Conservation (phyloP, 1,140 invertebrate species). For the Rhyacophila brunnea region DNA sequence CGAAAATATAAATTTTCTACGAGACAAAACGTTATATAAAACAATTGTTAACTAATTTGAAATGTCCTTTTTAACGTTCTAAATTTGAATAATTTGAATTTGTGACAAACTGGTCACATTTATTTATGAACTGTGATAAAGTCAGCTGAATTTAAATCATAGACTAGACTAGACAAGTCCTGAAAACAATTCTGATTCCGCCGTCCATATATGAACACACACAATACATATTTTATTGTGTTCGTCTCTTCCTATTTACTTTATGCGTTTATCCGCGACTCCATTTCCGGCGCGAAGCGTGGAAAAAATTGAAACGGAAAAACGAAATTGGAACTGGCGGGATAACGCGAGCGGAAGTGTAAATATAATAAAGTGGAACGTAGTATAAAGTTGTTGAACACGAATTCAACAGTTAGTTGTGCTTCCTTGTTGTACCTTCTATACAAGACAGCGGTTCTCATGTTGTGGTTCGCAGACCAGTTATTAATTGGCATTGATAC, state of each 20-base stretch:
- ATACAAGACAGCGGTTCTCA: not conserved
- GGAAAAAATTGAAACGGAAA: slow-evolving; percentile 26
- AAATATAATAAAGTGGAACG: slow-evolving; percentile 13
- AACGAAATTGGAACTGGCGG: slow-evolving; percentile 9
- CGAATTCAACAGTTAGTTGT: slow-evolving; percentile 22
- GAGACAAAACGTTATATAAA: too few relatives aligned
- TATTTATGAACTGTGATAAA: too few relatives aligned
- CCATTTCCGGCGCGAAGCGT: slow-evolving; percentile 30
- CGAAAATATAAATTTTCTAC: too few relatives aligned
- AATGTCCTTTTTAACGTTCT: too few relatives aligned
- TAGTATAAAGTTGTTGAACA: slow-evolving; percentile 10
- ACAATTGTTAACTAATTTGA: too few relatives aligned
- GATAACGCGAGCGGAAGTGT: slow-evolving; percentile 4
- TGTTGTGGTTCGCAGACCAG: too few relatives aligned
- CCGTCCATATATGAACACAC: not conserved
- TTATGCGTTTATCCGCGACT: slow-evolving; percentile 36
- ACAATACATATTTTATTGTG: slow-evolving; percentile 35
- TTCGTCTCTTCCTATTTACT: slow-evolving; percentile 37
- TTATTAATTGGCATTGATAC: too few relatives aligned
- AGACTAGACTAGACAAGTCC: too few relatives aligned
- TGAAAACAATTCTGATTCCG: not conserved
- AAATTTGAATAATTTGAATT: too few relatives aligned
- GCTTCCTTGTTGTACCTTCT: too few relatives aligned
- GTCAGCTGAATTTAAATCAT: too few relatives aligned
- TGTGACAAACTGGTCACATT: too few relatives aligned